These are phyloP conservation scores for Scrobipalpa costella DNA, from an alignment of 2,888 invertebrate genomes.

Conservation along the genomic window DNA sequence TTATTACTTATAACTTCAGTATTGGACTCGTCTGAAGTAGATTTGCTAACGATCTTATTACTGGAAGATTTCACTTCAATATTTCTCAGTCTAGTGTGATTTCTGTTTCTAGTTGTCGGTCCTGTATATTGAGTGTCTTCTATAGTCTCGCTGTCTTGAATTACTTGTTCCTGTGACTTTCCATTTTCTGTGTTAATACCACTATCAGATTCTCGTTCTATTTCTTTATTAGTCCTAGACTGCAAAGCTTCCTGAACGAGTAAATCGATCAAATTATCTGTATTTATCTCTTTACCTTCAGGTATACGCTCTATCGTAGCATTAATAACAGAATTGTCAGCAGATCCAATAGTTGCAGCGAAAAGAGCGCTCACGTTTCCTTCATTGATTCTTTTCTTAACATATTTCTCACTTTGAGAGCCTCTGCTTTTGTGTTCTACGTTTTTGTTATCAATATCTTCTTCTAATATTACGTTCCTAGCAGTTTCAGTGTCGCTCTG, in stretches of 20 bases:
- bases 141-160: constrained; percentile 42
- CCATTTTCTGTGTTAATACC: constrained; percentile 43
- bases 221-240: constrained; percentile 28
- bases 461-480: not conserved
- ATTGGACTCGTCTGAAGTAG: constrained; percentile 61
- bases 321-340: constrained; percentile 55
- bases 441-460: not conserved
- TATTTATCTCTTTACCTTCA: constrained; percentile 46
- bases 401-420: constrained; percentile 41
- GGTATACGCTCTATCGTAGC: constrained; percentile 54
- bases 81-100: not conserved
- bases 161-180: constrained; percentile 36
- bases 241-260: constrained; percentile 57
- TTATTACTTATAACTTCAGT: constrained; percentile 46
- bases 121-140: constrained; percentile 42
- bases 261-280: constrained; percentile 54
- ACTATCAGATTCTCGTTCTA: constrained; percentile 41
- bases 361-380: constrained; percentile 46
- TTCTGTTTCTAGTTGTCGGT: not conserved
- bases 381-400: constrained; percentile 30
- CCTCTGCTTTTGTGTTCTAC: constrained; percentile 31
- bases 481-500: constrained; percentile 15
- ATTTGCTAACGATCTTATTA: constrained; percentile 41
- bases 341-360: constrained; percentile 52
- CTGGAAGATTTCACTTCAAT: constrained; percentile 28